These are phyloP conservation scores for Artemisiospiza belli DNA, from an alignment of 2,113 vertebrate species.

Conservation along the genomic window DNA sequence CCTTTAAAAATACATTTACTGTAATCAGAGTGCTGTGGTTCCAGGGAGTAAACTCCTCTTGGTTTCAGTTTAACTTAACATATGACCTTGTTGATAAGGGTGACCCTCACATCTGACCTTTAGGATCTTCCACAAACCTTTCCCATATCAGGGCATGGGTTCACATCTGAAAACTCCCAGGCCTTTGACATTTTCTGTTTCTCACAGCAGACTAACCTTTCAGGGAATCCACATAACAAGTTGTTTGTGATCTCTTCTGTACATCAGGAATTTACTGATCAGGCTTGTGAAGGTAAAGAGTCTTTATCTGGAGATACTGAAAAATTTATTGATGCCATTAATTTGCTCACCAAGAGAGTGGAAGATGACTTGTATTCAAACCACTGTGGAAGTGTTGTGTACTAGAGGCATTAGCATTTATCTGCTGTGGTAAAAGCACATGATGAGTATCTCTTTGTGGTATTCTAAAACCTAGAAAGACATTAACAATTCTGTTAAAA, in stretches of 20 bases:
- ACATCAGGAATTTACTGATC: slow-evolving; percentile 42
- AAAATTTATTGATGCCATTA: slow-evolving; percentile 65
- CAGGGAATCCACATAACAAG: slow-evolving; percentile 51
- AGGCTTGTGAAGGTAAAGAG: slow-evolving; percentile 8
- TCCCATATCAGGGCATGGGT: not conserved
- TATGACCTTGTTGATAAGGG: slow-evolving; percentile 4
- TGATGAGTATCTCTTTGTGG: slow-evolving; percentile 70
- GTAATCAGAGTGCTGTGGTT: slow-evolving; percentile 19
- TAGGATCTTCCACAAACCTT: slow-evolving; percentile 3
- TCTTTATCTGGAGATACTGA: not conserved
- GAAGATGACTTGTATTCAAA: not conserved
- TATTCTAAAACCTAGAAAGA: slow-evolving; percentile 75
- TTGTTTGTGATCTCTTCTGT: slow-evolving; percentile 20
- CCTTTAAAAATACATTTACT: slow-evolving; percentile 31
- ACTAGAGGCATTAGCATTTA: slow-evolving; percentile 46
- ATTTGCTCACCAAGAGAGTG: slow-evolving; percentile 15
- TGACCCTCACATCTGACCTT: slow-evolving; percentile 35
- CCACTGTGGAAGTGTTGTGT: slow-evolving; percentile 31
- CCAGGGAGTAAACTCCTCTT: not conserved
- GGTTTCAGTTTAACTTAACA: slow-evolving; percentile 52
- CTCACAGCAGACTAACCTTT: slow-evolving; percentile 50
- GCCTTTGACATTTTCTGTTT: slow-evolving; percentile 62
- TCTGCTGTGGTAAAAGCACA: slow-evolving; percentile 52
- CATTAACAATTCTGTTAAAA: slow-evolving; percentile 77
- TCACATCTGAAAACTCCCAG: not conserved